Base-by-base conservation (phyloP, 2,113 vertebrate species). In the Podarcis cretensis region DNA sequence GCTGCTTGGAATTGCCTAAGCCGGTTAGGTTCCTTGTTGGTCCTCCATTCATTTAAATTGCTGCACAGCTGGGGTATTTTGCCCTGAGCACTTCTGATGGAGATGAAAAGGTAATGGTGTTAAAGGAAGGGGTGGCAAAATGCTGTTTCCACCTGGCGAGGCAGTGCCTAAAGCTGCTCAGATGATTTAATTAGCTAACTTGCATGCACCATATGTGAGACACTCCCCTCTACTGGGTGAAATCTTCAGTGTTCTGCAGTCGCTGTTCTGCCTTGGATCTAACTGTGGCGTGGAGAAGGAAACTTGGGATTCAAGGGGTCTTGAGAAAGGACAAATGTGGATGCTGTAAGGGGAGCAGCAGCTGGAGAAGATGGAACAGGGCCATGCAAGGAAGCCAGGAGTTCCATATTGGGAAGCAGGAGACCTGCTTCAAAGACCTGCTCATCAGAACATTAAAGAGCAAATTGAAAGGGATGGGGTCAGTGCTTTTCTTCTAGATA, bases 1-100 rank as follows among this genome's bases (percentile, higher is more conserved):
- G 2, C 30, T 57, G 48, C 80, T 76, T 91, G 83, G 94, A 94
- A 92, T 92, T 85, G 93, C 90, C 86, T 95, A 95, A 95, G 82
- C 91, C 92, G 81, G 92, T 95, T 95, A 95, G 87, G 1, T 1
- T 85, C 66, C 88, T 87, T 82, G 87, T 79, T 94, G 89, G n/a
- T 57, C 92, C 77, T 21, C 81, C 82, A 88, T 85, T 83, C 16
- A 78, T 91, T 92, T 90, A 93, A 94, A 95, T 83, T 66, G 89
- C 84, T 93, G 92, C 92, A 86, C 90, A 92, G 82, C 69, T 92
- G 83, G 82, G 10, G 86, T 80, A 84, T 79, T 74, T 89, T 89
- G 88, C 65, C 65, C 90, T 88, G 94, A 88, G 54, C 73, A 40
- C 83, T 87, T 25, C 66, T 43, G 76, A 91, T 43, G 69, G 13